Base-by-base conservation (phyloP, 2,797 vertebrate species). In the Melanotaenia boesemani region DNA sequence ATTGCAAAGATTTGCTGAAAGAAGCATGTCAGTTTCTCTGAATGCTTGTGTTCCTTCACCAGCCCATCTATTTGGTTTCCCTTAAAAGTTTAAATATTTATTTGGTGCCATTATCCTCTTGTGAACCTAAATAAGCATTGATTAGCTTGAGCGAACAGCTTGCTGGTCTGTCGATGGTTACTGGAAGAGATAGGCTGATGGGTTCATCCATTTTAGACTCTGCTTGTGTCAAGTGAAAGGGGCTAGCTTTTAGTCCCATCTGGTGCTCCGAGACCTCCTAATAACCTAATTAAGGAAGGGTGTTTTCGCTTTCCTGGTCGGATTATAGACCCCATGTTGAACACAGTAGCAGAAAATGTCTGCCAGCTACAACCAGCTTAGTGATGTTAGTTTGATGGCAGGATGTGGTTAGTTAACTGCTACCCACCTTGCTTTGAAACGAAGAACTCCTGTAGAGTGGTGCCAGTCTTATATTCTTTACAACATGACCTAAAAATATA, bases 351-450 rank as follows among this genome's bases (percentile, higher is more conserved):
- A 85, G 79, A 93, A 91, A 91, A 92, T 92, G 85, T 87, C 89
- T 86, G 79, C 86, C 24, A 34, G 88, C 74, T 81, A 69, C 67
- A 77, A 82, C 82, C 82, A 87, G 83, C 90, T 85, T 86, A 83
- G 85, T 67, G 85, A 83, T 84, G 67, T 74, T 85, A 71, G 85
- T 81, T 63, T 68, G 79, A 82, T 39, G 70, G 74, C 84, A 87
- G 87, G 85, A 91, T 89, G 83, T 87, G 88, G 88, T 83, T 85
- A 76, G 86, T 92, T 92, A 88, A 86, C 86, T 70, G 67, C 56
- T 76, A 67, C 78, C 67, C 74, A 72, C 55, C 70, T 70, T 67
- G 67, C 67, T 55, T 72, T 79, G 71, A 88, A 85, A 81, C 39
- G 36, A 71, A 77, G 79, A 67, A 28, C 63, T 72, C 77, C 72